phyloP scores from a whole-genome alignment of 2,888 invertebrate species.

The Caradrina clavipalpis region DNA sequence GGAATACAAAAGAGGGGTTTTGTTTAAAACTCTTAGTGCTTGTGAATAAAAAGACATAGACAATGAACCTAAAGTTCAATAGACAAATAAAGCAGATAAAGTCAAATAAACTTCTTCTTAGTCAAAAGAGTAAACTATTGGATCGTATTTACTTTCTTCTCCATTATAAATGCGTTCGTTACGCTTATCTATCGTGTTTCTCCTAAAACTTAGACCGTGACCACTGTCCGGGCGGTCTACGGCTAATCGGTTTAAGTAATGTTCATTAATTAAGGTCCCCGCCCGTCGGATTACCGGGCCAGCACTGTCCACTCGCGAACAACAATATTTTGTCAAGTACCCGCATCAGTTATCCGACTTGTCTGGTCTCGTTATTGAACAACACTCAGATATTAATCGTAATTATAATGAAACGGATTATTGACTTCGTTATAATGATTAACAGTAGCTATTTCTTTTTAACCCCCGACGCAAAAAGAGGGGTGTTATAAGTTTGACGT shows the following conservation, averaged over 20 bases:
- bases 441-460: conserved; percentile 37
- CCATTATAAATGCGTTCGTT: conserved; percentile 57
- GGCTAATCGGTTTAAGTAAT: conserved; percentile 86
- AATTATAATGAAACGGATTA: conserved; percentile 69
- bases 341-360: conserved; percentile 67
- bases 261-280: conserved; percentile 84
- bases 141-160: conserved; percentile 39
- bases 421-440: conserved; percentile 51
- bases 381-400: conserved; percentile 71
- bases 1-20: conserved; percentile 15
- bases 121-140: conserved; percentile 29
- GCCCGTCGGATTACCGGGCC: conserved; percentile 76
- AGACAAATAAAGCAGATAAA: conserved; percentile 7
- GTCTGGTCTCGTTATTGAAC: conserved; percentile 61
- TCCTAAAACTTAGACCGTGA: conserved; percentile 66
- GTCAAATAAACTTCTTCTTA: background rate
- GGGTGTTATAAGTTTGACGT: too few species aligned
- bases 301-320: conserved; percentile 74
- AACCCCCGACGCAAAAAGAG: too few species aligned
- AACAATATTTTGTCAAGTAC: conserved; percentile 84
- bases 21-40: conserved; percentile 5
- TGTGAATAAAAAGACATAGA: background rate
- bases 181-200: conserved; percentile 61
- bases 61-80: background rate
- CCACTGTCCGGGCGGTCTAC: conserved; percentile 75